Evolutionary conservation across 2,797 vertebrate species (phyloP).

Genomic region (Anguilla marmorata): DNA sequence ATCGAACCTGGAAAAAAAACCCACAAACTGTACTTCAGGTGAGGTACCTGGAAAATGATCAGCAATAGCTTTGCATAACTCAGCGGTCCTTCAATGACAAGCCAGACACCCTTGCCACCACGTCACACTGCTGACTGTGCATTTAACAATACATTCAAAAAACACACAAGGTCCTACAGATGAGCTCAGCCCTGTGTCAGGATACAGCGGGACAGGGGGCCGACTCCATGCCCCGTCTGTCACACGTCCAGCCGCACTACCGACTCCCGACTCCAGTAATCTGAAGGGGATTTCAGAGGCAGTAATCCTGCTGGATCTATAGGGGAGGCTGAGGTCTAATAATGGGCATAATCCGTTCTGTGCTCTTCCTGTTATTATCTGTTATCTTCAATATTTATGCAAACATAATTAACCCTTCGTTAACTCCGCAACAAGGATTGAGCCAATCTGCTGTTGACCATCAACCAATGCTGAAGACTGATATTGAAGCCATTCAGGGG

Average conservation of each 20-base stretch:
- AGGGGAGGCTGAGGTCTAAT: not conserved
- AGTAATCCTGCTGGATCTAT: constrained; percentile 61
- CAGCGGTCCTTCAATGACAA: not conserved
- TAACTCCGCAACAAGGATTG: not conserved
- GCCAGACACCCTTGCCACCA: not conserved
- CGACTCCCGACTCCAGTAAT: constrained; percentile 61
- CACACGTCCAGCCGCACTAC: constrained; percentile 51
- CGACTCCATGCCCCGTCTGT: not conserved
- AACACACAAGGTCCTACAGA: not conserved
- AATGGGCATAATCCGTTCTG: not conserved
- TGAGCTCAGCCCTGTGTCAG: not conserved
- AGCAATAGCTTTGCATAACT: not conserved
- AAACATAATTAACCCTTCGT: not conserved
- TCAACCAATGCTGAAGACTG: not conserved
- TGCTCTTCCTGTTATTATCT: constrained; percentile 2
- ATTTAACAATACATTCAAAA: not conserved
- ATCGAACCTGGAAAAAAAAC: not conserved
- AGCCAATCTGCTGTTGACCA: not conserved
- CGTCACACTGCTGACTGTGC: not conserved
- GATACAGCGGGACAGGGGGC: not conserved
- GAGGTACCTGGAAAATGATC: not conserved
- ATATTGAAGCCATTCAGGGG: not conserved
- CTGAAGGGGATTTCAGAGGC: constrained; percentile 56
- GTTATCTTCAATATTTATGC: not conserved
- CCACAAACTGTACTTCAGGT: not conserved